A percentile compares a stretch with the other conserved stretches of the same genome.
Evolutionary conservation across 2,888 invertebrate genomes (phyloP).

Genomic region (Lasioglossum marginatum): DNA sequence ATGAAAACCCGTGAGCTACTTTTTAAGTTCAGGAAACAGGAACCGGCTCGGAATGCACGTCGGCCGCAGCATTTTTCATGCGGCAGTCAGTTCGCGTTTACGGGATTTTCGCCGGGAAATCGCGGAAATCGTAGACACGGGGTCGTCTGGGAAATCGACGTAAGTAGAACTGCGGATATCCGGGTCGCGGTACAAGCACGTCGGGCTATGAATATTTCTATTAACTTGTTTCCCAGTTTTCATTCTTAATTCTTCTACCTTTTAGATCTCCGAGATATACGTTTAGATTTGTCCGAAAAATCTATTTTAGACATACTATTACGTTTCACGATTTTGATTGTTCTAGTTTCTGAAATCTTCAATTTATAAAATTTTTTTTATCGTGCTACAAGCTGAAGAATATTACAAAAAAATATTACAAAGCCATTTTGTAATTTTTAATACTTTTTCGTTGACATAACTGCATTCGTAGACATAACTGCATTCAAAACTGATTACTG

Average conservation of each 20-base stretch:
- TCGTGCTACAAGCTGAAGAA: not conserved
- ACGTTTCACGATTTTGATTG: too few relatives aligned
- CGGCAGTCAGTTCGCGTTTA: not conserved
- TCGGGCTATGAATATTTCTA: not conserved
- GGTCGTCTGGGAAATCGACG: not conserved
- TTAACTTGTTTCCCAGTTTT: not conserved
- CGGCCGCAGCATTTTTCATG: constrained; percentile 8
- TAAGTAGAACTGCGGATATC: not conserved
- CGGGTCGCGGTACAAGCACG: not conserved
- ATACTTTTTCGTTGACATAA: too few relatives aligned
- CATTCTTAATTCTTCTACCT: not conserved
- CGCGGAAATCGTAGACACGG: constrained; percentile 8
- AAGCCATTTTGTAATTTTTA: not conserved
- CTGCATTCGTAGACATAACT: too few relatives aligned
- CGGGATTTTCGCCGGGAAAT: constrained; percentile 16
- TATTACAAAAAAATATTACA: not conserved
- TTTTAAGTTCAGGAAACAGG: constrained; percentile 35
- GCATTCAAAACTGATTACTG: too few relatives aligned
- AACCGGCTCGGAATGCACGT: constrained; percentile 17
- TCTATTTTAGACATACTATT: too few relatives aligned
- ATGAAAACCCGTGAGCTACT: constrained; percentile 29
- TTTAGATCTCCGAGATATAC: too few relatives aligned
- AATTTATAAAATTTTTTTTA: not conserved
- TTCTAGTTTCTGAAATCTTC: not conserved
- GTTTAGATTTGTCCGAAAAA: too few relatives aligned